Evolutionary conservation across 1,140 invertebrate species (phyloP), one percentile per base, ranked within the genome.

Genomic region (Lucilia sericata): DNA sequence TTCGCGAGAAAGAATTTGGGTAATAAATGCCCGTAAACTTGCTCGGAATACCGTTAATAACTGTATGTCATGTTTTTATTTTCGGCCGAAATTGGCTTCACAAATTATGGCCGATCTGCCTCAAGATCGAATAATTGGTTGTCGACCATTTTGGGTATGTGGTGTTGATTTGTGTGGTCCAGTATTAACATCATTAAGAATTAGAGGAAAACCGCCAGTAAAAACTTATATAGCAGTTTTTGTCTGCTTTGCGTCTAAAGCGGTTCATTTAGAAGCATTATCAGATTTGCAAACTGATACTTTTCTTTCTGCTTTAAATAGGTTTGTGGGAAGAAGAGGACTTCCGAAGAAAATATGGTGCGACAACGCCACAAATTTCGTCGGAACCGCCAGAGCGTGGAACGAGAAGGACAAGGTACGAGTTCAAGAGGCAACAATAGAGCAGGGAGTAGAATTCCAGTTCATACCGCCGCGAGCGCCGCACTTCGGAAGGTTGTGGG

Each of bases 161-260:
- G 25, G 25, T 30, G 25, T 30, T 7, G 60, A 65, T 65, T 65
- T 65, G 17, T 65, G 60, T 65, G 60, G 60, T 14, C 60, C 60
- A 14, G 21, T 65, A 12, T n/a, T n/a, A 14, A 65, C 60, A 19
- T 65, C 7, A n/a, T 65, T 65, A 65, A 65, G 60, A 65, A 30
- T 30, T 30, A 30, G 25, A 30, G 25, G 25, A 30, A 30, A 30
- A 30, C 25, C 70, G 25, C 25, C 25, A 30, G 25, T 30, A 30
- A 76, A 76, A 76, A 42, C 74, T 9, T 76, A 76, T 36, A 19
- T 76, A 36, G 74, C 74, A 5, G 74, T 76, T 34, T 76, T 76
- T 76, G 34, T 42, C 13, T 76, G 74, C 14, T 19, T 76, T 9
- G 74, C 34, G 17, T 17, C 34, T 17, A 76, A 76, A 36, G 74